Conservation (phyloP, 2,113 vertebrate species). For the Dicaeum eximium region DNA sequence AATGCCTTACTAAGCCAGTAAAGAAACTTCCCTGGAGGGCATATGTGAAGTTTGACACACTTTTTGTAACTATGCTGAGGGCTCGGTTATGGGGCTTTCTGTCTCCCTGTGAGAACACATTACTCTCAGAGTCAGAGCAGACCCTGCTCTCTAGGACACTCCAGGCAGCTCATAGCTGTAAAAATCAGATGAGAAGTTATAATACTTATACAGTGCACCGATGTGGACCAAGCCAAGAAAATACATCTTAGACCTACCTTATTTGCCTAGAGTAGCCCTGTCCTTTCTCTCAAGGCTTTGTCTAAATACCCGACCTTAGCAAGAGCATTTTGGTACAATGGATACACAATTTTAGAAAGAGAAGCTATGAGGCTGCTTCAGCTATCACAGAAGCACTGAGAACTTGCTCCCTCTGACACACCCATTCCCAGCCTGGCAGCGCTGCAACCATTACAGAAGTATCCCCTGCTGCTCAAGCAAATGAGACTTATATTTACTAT, state of each 20-base stretch:
- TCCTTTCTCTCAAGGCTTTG: neutral
- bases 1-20: neutral
- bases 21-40: neutral
- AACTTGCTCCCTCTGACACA: neutral
- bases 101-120: neutral
- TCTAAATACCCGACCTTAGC: neutral
- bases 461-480: neutral
- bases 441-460: neutral
- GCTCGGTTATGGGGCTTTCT: neutral
- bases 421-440: neutral
- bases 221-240: neutral
- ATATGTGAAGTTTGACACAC: neutral
- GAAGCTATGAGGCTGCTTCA: neutral
- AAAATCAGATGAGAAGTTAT: neutral
- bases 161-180: conserved; percentile 47
- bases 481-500: neutral
- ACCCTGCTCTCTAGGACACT: neutral
- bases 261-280: neutral
- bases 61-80: neutral
- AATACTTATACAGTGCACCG: neutral
- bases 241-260: neutral
- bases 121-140: neutral
- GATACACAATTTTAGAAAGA: neutral
- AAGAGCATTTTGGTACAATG: neutral
- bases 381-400: neutral